These are phyloP conservation scores for Schizopygopsis malacanthus DNA, from an alignment of 2,797 vertebrate species.

Conservation along the genomic window DNA sequence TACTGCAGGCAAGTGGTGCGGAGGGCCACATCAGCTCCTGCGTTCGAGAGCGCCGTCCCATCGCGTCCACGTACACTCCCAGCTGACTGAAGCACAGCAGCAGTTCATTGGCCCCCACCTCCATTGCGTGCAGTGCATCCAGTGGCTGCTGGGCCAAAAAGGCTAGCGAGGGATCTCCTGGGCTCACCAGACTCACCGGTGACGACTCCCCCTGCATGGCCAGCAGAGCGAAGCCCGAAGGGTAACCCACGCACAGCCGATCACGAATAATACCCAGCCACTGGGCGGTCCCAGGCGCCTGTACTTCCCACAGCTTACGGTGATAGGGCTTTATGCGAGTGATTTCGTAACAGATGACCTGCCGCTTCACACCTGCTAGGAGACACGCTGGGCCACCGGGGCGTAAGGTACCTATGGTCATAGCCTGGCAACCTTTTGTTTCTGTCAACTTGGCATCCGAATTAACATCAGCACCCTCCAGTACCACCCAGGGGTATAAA, in stretches of 20 bases:
- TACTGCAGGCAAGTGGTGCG: slow-evolving; percentile 93
- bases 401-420: slow-evolving; percentile 81
- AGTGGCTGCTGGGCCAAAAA: slow-evolving; percentile 92
- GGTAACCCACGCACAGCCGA: slow-evolving; percentile 92
- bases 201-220: slow-evolving; percentile 93
- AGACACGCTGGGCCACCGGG: slow-evolving; percentile 86
- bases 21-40: slow-evolving; percentile 99
- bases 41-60: slow-evolving; percentile 89
- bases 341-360: slow-evolving; percentile 93
- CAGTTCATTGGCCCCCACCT: slow-evolving; percentile 85
- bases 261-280: slow-evolving; percentile 92
- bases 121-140: slow-evolving; percentile 93
- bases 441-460: slow-evolving; percentile 91
- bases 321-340: slow-evolving; percentile 86
- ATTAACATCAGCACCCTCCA: slow-evolving; percentile 87
- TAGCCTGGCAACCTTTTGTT: slow-evolving; percentile 93
- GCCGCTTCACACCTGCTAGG: slow-evolving; percentile 89
- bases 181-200: slow-evolving; percentile 90
- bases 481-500: slow-evolving; percentile 87
- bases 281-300: slow-evolving; percentile 88
- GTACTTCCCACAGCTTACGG: slow-evolving; percentile 87
- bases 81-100: slow-evolving; percentile 98
- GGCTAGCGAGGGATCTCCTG: slow-evolving; percentile 88
- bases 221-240: slow-evolving; percentile 92
- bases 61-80: slow-evolving; percentile 92